Conservation (phyloP, 2,113 vertebrate genomes). For the Crotophaga sulcirostris region DNA sequence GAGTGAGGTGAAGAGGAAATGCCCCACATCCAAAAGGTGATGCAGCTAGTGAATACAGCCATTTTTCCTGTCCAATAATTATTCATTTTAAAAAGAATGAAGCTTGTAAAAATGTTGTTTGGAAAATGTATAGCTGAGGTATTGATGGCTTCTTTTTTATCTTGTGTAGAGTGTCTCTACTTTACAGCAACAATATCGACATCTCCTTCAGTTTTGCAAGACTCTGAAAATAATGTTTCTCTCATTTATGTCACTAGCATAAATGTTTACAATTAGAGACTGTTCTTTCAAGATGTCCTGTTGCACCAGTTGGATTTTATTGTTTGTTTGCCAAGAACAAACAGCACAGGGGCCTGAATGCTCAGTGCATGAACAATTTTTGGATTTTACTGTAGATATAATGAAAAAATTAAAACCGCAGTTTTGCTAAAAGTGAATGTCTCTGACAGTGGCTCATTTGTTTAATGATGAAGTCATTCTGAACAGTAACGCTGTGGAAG, state of each 20-base stretch:
- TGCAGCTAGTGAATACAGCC: not conserved
- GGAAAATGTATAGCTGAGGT: not conserved
- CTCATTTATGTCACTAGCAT: not conserved
- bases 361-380: not conserved
- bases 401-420: not conserved
- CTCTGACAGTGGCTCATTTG: not conserved
- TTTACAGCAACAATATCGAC: not conserved
- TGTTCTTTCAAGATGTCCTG: not conserved
- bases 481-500: not conserved
- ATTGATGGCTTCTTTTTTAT: not conserved
- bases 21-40: not conserved
- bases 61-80: not conserved
- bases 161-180: not conserved
- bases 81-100: not conserved
- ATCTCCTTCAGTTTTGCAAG: not conserved
- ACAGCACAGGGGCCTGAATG: not conserved
- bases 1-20: not conserved
- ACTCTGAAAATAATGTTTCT: not conserved
- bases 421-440: not conserved
- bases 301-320: not conserved
- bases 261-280: not conserved
- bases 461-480: constrained; percentile 22
- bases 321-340: not conserved
- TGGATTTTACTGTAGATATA: not conserved
- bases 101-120: not conserved